These are phyloP conservation scores for Tiphia femorata DNA, from an alignment of 2,888 invertebrate genomes.

Conservation along the genomic window DNA sequence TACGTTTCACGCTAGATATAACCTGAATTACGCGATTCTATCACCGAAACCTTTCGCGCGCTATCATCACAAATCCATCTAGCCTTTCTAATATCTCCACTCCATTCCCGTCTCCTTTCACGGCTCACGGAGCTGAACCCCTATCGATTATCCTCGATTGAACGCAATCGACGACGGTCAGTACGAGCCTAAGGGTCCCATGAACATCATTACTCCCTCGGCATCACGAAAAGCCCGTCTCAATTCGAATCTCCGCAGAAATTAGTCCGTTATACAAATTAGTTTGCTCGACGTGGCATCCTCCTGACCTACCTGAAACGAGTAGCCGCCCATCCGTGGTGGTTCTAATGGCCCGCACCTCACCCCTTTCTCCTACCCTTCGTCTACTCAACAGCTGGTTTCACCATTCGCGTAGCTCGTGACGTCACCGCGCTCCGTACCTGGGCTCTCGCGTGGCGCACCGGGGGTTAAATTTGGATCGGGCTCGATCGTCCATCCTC, in stretches of 20 bases:
- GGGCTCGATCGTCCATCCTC: conserved; percentile 33
- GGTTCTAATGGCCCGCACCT: neutral
- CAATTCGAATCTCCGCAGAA: too few species aligned
- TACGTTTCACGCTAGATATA: neutral
- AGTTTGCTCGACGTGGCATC: neutral
- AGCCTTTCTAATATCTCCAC: too few species aligned
- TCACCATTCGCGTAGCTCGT: conserved; percentile 19
- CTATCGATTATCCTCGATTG: too few species aligned
- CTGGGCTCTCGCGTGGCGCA: conserved; percentile 24
- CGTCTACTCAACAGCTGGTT: too few species aligned
- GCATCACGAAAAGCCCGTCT: too few species aligned
- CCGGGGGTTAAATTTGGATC: conserved; percentile 39
- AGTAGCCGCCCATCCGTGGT: neutral
- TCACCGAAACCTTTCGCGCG: too few species aligned
- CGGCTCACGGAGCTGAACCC: too few species aligned
- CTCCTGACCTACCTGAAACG: neutral
- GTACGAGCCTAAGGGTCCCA: too few species aligned
- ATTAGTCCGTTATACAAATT: neutral
- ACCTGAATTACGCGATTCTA: neutral
- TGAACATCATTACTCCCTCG: too few species aligned
- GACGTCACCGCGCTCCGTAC: conserved; percentile 13
- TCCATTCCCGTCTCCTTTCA: too few species aligned
- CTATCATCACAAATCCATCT: too few species aligned
- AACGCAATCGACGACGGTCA: too few species aligned
- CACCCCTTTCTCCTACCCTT: neutral